Percentiles rank a stretch among this genome's conserved stretches.
These are phyloP conservation scores for Liparis tanakae DNA, from an alignment of 2,797 vertebrate species.

Conservation along the genomic window DNA sequence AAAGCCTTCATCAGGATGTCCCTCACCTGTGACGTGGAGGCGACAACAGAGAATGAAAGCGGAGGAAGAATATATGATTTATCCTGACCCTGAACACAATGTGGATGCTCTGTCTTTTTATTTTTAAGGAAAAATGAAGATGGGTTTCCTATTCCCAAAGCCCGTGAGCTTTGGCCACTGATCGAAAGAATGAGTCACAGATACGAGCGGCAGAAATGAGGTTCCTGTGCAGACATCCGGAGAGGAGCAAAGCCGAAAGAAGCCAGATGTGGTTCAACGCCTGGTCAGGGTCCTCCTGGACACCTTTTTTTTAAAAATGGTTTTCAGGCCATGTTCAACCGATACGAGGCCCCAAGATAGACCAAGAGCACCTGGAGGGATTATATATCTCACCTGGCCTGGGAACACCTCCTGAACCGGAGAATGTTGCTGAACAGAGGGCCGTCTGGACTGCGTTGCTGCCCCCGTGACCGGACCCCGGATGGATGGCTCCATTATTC, in stretches of 20 bases:
- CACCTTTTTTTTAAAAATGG: background rate
- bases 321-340: background rate
- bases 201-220: background rate
- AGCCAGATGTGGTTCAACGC: background rate
- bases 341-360: background rate
- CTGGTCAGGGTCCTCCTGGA: background rate
- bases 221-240: background rate
- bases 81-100: constrained; percentile 12
- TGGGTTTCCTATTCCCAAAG: background rate
- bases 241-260: background rate
- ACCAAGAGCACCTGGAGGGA: background rate
- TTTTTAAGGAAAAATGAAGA: background rate
- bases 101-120: background rate
- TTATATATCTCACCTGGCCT: background rate
- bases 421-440: too few species aligned
- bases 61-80: constrained; percentile 6
- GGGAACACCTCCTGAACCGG: background rate
- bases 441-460: too few species aligned
- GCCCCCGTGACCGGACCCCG: background rate
- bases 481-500: background rate
- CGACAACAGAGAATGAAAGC: background rate
- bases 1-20: constrained; percentile 24
- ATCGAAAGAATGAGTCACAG: background rate
- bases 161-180: background rate
- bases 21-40: constrained; percentile 38